phyloP scores from a whole-genome alignment of 2,797 vertebrate genomes.

The Calcarius lapponicus region DNA sequence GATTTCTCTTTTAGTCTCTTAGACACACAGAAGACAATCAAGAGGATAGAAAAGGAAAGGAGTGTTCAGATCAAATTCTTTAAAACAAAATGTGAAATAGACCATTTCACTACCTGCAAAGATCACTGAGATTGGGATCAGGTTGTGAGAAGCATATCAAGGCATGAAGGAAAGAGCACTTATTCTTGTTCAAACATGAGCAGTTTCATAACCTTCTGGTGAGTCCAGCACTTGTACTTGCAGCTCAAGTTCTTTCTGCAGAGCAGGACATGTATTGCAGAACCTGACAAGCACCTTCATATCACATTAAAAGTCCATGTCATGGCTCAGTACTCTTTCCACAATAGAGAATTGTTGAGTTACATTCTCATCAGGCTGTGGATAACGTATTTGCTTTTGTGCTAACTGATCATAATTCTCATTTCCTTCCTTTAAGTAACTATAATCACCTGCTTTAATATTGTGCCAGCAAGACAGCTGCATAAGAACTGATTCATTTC shows the following conservation, averaged over 20 bases:
- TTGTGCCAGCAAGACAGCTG: constrained; percentile 35
- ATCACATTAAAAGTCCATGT: neutral
- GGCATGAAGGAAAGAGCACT: neutral
- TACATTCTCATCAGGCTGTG: neutral
- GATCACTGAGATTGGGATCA: neutral
- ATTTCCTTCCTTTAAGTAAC: constrained; percentile 28
- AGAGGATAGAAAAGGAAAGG: neutral
- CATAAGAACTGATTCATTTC: neutral
- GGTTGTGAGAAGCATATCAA: neutral
- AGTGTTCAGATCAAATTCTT: neutral
- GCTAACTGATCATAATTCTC: neutral
- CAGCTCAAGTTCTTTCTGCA: neutral
- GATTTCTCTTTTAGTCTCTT: neutral
- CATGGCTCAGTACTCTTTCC: neutral
- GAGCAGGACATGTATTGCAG: neutral
- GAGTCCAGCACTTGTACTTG: neutral
- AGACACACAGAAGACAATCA: neutral
- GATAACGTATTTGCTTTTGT: neutral
- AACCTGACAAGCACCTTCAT: neutral
- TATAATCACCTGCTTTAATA: constrained; percentile 10
- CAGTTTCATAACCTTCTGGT: neutral
- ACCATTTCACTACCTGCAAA: neutral
- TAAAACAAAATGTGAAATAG: neutral
- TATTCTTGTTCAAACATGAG: neutral
- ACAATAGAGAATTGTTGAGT: neutral